Evolutionary conservation across 2,797 vertebrate genomes (phyloP).

Genomic region (Hippopotamyrus pictus): DNA sequence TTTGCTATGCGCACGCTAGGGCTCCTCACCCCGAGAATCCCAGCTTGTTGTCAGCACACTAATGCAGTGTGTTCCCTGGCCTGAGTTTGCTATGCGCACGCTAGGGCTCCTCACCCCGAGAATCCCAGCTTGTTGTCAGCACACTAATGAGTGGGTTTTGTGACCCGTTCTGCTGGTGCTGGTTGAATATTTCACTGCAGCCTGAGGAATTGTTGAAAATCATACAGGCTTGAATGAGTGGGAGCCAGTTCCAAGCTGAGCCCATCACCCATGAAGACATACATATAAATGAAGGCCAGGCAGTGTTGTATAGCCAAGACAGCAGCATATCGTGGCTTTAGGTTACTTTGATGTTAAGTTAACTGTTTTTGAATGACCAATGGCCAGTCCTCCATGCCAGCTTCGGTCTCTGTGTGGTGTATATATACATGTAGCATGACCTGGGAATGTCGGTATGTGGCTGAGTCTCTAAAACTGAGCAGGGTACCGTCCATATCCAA

Average conservation of each 20-base stretch:
- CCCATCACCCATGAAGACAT: neutral
- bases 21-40: constrained; percentile 11
- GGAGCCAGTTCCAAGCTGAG: neutral
- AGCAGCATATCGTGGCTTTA: too few relatives aligned
- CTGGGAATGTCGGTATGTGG: neutral
- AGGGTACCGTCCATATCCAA: neutral
- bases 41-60: constrained; percentile 2
- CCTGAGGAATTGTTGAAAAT: neutral
- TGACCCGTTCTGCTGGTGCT: neutral
- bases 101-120: constrained; percentile 15
- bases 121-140: constrained; percentile 8
- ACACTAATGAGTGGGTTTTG: constrained; percentile 26
- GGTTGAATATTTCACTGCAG: neutral
- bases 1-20: constrained; percentile 11
- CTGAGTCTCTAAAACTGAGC: neutral
- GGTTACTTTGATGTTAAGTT: neutral
- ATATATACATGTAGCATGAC: neutral
- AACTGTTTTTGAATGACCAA: neutral
- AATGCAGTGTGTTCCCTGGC: constrained; percentile 3
- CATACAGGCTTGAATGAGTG: neutral
- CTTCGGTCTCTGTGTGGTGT: neutral
- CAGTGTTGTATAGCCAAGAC: too few relatives aligned
- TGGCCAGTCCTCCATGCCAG: neutral
- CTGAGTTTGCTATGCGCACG: constrained; percentile 10
- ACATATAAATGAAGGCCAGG: neutral